A percentile compares a stretch with the other conserved stretches of the same genome.
These are phyloP conservation scores for Palythoa grandiflora DNA, from an alignment of 92 coral and sea anemone species.

Conservation along the genomic window DNA sequence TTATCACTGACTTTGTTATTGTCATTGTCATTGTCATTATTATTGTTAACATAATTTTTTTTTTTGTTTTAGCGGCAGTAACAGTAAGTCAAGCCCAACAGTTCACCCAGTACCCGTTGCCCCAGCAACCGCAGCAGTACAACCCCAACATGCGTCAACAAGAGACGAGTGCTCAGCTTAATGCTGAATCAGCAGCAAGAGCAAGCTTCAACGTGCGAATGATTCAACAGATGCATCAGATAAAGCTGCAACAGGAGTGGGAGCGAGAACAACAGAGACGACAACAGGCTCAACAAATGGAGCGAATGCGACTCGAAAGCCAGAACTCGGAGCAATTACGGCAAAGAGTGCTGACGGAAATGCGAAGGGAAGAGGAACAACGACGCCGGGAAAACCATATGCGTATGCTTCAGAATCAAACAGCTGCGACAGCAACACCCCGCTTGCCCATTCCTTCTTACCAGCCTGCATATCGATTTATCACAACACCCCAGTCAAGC, in stretches of 20 bases:
- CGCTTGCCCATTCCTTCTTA: neutral
- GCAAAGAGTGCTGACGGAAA: slow-evolving; percentile 23
- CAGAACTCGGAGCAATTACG: slow-evolving; percentile 10
- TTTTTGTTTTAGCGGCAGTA: neutral
- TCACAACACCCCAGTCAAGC: neutral
- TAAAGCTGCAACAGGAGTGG: slow-evolving; percentile 56
- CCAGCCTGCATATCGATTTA: slow-evolving; percentile 19
- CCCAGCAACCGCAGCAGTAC: slow-evolving; percentile 67
- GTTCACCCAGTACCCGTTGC: slow-evolving; percentile 53
- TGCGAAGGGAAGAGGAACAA: slow-evolving; percentile 29
- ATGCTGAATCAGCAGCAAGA: slow-evolving; percentile 21
- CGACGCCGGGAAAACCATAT: slow-evolving; percentile 11
- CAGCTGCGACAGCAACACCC: slow-evolving; percentile 8
- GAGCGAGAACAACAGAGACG: slow-evolving; percentile 36
- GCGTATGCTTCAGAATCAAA: slow-evolving; percentile 19
- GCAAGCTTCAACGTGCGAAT: slow-evolving; percentile 63
- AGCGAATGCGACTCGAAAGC: slow-evolving; percentile 22
- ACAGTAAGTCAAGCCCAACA: slow-evolving; percentile 43
- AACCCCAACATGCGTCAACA: slow-evolving; percentile 52
- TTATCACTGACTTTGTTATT: neutral
- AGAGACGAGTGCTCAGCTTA: slow-evolving; percentile 46
- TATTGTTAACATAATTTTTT: neutral
- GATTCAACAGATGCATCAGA: slow-evolving; percentile 72
- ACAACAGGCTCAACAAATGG: slow-evolving; percentile 24
- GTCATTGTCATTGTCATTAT: neutral